Base-by-base conservation (phyloP, 2,888 invertebrate genomes). In the Flabesymbios commensalis region DNA sequence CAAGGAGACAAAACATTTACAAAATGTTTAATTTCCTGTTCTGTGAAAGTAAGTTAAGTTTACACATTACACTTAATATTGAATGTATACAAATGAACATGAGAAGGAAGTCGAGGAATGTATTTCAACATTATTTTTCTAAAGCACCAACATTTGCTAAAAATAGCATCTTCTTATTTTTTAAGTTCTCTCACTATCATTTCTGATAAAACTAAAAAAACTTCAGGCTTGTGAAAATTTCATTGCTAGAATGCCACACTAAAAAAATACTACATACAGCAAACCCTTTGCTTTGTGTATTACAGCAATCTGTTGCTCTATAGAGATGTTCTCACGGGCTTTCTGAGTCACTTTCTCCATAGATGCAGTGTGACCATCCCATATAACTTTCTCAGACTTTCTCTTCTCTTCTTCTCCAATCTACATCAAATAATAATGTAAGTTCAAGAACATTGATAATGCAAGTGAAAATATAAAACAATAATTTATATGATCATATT, bases 331-430 rank as follows among this genome's bases (percentile, higher is more conserved):
- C 0, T 95, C 95, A 41, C 95, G 86, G 0, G 96, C 96, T 5
- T 95, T 94, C 54, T 95, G 85, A 0, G 95, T 93, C 3, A 95
- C 94, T 1, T 95, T 94, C 84, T 97, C 97, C 73, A 97, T 94
- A 74, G 94, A 94, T 22, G 93, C 93, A 0, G 95, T 94, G 83
- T 98, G 96, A 0, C 98, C 98, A 84, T 98, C 98, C 98, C 98
- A 98, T 54, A 96, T 96, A 19, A 94, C 93, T 75, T 86, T 86
- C 79, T 94, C 94, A 76, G 93, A 93, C 72, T 93, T 90, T 70
- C 88, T 87, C 65, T 69, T 74, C 69, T 79, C 82, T 62, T 83
- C 81, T 71, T 84, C 84, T 29, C 84, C 84, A 64, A 83, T 83
- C 82, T 83, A 33, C 5, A 24, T 10, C 10, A n/a, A n/a, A n/a